Base-by-base conservation (phyloP, 2,113 vertebrate species). In the Hoplias malabaricus region DNA sequence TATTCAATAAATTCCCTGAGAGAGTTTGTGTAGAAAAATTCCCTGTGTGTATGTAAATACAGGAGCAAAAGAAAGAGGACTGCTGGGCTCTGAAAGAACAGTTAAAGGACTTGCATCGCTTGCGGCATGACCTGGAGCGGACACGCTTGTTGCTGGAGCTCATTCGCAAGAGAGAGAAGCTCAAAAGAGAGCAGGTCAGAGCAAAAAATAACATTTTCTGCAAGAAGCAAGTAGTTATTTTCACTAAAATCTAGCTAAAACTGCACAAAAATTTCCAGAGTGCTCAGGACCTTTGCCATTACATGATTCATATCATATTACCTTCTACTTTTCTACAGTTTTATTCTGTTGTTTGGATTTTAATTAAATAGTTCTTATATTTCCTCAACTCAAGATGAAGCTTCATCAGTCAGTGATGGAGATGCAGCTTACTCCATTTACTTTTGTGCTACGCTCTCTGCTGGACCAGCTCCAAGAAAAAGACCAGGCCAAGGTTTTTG, bases 111-210 rank as follows among this genome's bases (percentile, higher is more conserved):
- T 99, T 96, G 96, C 97, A 99, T 84, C 93, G 97, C 81, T 92
- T 99, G n/a, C 94, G 98, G 5, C 98, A 99, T 0, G 96, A 99
- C 87, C 93, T 99, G 79, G 98, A 99, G 86, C 91, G 97, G 27
- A 95, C 97, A 0, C 95, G 97, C 4, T 90, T 99, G 59, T 89
- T 99, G 77, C 93, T 98, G 33, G 98, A 99, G 87, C 95, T 99
- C 40, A 96, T 99, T 87, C 93, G 98, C 76, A 99, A 99, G 85
- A 91, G 98, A n/a, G 98, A 99, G 87, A 99, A 99, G 84, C 93
- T 99, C 78, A 99, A 99, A 89, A 93, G 97, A 68, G 98, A 98
- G 82, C 94, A 99, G 96, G 98, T 99, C 3, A 73, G 62, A 66
- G 16, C 23, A 19, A 19, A 66, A 14, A 9, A 36, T n/a, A 4